Percentiles rank a stretch among this genome's conserved stretches.
These are phyloP conservation scores for Umimayanthus chanpuru DNA, from an alignment of 92 coral and sea anemone genomes.

Conservation along the genomic window DNA sequence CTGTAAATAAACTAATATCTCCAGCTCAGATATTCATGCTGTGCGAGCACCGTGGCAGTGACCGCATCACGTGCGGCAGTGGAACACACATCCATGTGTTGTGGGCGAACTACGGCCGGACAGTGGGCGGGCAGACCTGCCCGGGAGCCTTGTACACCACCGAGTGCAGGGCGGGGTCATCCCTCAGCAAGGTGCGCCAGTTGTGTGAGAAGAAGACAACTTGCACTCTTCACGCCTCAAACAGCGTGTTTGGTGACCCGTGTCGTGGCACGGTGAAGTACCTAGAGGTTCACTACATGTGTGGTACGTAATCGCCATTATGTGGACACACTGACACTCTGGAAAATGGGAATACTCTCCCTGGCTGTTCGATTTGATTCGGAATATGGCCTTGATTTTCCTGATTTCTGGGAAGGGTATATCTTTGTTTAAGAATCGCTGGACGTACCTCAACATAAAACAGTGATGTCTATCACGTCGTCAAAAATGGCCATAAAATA, in stretches of 20 bases:
- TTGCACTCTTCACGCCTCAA: neutral
- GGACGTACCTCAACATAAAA: too few species aligned
- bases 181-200: neutral
- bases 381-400: too few species aligned
- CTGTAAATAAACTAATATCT: too few species aligned
- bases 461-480: neutral
- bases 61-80: neutral
- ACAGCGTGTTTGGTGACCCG: conserved; percentile 21
- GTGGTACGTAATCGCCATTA: neutral
- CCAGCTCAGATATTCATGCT: neutral
- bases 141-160: neutral
- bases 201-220: neutral
- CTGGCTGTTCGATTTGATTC: too few species aligned
- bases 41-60: neutral
- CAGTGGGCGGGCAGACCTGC: neutral
- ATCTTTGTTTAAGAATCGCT: too few species aligned
- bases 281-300: conserved; percentile 6
- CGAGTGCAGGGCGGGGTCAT: neutral
- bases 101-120: neutral
- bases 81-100: neutral
- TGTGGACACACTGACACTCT: neutral
- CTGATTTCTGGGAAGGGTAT: too few species aligned
- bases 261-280: conserved; percentile 4
- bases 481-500: conserved; percentile 25
- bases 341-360: too few species aligned